Conservation (phyloP, 92 coral and sea anemone genomes). For the Bergia sp. region DNA sequence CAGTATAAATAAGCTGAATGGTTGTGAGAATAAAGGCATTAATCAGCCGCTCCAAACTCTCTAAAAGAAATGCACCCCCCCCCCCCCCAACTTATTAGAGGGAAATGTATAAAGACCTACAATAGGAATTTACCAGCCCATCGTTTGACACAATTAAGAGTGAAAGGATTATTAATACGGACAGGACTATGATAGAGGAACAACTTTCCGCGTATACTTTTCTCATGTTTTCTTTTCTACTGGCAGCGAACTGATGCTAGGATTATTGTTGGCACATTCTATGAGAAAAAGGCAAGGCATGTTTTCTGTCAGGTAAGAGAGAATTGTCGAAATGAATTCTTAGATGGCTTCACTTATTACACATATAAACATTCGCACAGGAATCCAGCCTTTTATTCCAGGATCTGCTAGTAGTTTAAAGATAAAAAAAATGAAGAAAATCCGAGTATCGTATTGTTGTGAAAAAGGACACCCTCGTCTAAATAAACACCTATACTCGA, state of each 20-base stretch:
- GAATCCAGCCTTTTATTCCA: too few species aligned
- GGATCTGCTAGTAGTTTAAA: too few species aligned
- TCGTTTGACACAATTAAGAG: not conserved
- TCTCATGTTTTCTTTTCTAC: not conserved
- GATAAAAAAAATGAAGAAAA: too few species aligned
- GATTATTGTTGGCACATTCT: constrained; percentile 87
- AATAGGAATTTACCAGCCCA: not conserved
- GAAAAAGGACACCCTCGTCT: too few species aligned
- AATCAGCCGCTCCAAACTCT: too few species aligned
- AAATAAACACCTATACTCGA: too few species aligned
- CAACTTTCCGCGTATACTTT: not conserved
- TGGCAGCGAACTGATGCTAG: constrained; percentile 86
- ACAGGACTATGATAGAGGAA: not conserved
- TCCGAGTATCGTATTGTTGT: too few species aligned
- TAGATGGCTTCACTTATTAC: too few species aligned
- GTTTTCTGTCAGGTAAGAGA: constrained; percentile 79
- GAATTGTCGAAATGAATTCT: too few species aligned
- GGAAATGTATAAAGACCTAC: not conserved
- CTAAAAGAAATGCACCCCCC: not conserved
- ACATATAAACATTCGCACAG: too few species aligned
- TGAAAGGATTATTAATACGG: not conserved
- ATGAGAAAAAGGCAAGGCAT: constrained; percentile 76
- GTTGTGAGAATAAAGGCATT: too few species aligned
- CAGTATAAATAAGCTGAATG: too few species aligned
- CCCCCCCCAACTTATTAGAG: constrained; percentile 23